phyloP scores from a whole-genome alignment of 2,797 vertebrate genomes.

The Tenualosa thibaudeaui region DNA sequence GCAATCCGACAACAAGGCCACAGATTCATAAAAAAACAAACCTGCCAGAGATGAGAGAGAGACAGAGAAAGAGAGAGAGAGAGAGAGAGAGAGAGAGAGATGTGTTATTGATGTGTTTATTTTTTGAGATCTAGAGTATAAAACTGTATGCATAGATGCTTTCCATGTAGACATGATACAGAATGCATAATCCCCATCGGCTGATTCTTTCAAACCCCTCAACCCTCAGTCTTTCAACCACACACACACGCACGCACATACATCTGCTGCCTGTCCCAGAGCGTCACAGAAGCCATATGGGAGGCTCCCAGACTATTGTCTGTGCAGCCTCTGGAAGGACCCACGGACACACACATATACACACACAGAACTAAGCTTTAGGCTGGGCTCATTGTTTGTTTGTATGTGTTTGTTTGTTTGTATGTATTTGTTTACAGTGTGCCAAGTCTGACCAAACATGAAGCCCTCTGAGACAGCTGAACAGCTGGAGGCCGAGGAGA shows the following conservation, averaged over 20 bases:
- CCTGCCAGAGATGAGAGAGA: background rate
- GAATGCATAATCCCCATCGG: too few relatives aligned
- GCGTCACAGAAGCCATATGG: background rate
- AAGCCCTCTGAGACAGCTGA: background rate
- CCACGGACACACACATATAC: too few relatives aligned
- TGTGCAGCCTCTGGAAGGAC: background rate
- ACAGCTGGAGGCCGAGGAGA: background rate
- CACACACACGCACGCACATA: background rate
- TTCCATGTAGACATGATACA: background rate
- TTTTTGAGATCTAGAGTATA: too few relatives aligned
- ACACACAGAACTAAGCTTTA: background rate
- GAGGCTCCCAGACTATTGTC: background rate
- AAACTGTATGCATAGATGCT: background rate
- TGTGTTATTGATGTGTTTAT: too few relatives aligned
- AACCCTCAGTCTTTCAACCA: too few relatives aligned
- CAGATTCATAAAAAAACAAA: conserved; percentile 6
- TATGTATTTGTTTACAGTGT: background rate
- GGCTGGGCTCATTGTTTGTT: background rate
- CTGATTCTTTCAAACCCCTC: too few relatives aligned
- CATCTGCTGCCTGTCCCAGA: background rate
- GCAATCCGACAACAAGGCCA: background rate
- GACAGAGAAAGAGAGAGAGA: background rate
- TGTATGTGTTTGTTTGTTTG: background rate
- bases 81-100: conserved; percentile 4
- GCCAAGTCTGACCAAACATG: background rate